Evolutionary conservation across 1,140 invertebrate species (phyloP).

Genomic region (Drosophila auraria): DNA sequence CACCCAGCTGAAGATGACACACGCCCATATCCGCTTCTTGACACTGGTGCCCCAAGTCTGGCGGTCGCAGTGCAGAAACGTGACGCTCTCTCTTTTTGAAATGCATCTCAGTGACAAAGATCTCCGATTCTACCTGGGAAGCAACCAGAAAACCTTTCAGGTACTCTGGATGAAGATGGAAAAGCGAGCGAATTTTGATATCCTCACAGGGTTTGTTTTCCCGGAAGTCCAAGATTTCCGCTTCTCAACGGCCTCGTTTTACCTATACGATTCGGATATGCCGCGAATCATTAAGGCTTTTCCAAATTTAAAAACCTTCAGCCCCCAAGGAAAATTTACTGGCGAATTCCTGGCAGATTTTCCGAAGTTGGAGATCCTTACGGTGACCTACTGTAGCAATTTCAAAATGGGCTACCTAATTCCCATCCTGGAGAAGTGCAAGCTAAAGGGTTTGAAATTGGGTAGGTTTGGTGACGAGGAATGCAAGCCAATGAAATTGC

Average conservation of each 20-base stretch:
- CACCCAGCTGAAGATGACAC: constrained; percentile 27
- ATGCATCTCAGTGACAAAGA: constrained; percentile 6
- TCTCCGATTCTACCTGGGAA: constrained; percentile 40
- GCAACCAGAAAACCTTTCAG: constrained; percentile 17
- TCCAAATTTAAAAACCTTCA: constrained; percentile 58
- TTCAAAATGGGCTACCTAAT: constrained; percentile 24
- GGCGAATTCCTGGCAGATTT: constrained; percentile 41
- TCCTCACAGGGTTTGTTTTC: constrained; percentile 21
- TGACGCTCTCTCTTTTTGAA: constrained; percentile 32
- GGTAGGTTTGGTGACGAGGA: neutral
- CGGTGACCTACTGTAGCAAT: constrained; percentile 34
- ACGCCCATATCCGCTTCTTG: constrained; percentile 43
- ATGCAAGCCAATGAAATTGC: constrained; percentile 7
- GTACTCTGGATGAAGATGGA: constrained; percentile 30
- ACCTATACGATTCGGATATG: constrained; percentile 40
- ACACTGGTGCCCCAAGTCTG: constrained; percentile 46
- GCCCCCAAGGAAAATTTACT: constrained; percentile 57
- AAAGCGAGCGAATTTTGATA: constrained; percentile 10
- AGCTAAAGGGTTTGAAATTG: constrained; percentile 43
- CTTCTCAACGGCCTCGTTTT: constrained; percentile 17
- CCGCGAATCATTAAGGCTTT: constrained; percentile 37
- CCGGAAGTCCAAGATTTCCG: constrained; percentile 57
- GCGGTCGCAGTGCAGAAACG: constrained; percentile 25
- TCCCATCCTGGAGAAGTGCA: constrained; percentile 24
- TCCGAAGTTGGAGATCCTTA: constrained; percentile 39